Percentiles rank a stretch among this genome's conserved stretches.
These are phyloP conservation scores for Poeciliopsis turneri DNA, from an alignment of 2,797 vertebrate genomes.

Conservation along the genomic window DNA sequence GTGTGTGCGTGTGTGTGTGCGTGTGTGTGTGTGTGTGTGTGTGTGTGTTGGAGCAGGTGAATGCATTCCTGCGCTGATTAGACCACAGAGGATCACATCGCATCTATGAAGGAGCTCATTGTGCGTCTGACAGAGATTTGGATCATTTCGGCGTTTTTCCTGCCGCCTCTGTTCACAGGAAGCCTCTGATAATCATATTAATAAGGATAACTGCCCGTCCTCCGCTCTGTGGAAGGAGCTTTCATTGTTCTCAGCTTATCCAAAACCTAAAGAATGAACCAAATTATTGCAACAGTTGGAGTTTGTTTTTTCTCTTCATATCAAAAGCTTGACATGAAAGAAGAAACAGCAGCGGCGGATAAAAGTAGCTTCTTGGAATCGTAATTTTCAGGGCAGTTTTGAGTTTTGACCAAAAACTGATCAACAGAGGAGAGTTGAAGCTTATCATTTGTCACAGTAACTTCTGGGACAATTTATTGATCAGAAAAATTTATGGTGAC, in stretches of 20 bases:
- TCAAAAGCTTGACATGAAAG: background rate
- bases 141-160: constrained; percentile 51
- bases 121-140: constrained; percentile 57
- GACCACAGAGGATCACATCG: constrained; percentile 66
- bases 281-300: background rate
- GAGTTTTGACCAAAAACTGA: constrained; percentile 20
- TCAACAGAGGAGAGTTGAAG: background rate
- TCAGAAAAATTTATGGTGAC: no score
- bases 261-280: background rate
- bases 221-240: background rate
- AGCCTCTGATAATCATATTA: constrained; percentile 8
- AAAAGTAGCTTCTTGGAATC: background rate
- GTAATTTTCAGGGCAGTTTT: constrained; percentile 11
- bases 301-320: background rate
- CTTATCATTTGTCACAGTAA: no score
- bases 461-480: no score
- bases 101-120: constrained; percentile 77
- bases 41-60: constrained; percentile 56
- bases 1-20: background rate
- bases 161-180: constrained; percentile 29
- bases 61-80: constrained; percentile 79
- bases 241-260: background rate
- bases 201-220: background rate
- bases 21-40: background rate
- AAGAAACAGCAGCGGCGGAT: background rate